Conservation (phyloP, 2,888 invertebrate species). For the Nemotelus nigrinus region DNA sequence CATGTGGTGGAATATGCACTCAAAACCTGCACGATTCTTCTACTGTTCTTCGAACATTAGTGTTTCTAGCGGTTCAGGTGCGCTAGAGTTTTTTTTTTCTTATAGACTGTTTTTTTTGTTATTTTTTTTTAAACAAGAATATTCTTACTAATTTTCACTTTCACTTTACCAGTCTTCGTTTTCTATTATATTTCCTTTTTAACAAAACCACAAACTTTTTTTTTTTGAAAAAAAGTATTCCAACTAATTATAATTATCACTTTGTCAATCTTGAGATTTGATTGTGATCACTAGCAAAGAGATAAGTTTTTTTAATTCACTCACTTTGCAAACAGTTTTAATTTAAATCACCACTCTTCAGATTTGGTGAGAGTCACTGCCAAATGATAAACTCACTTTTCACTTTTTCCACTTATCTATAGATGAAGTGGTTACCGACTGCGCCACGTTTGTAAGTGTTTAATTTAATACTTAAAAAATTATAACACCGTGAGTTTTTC, state of each 20-base stretch:
- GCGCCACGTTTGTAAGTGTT: constrained; percentile 17
- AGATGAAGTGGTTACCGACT: constrained; percentile 16
- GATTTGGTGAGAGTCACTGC: constrained; percentile 14
- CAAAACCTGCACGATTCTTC: too few species aligned
- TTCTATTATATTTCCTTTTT: background rate
- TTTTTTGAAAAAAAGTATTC: background rate
- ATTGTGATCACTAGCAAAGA: background rate
- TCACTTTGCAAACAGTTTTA: background rate
- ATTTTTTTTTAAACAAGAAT: too few species aligned
- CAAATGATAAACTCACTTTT: background rate
- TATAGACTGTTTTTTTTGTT: too few species aligned
- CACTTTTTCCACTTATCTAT: constrained; percentile 5
- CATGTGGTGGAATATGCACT: too few species aligned
- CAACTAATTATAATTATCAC: background rate
- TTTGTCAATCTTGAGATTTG: background rate
- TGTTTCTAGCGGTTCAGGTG: too few species aligned
- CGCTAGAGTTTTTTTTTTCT: too few species aligned
- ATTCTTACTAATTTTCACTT: too few species aligned
- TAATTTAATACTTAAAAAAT: background rate
- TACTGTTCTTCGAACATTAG: too few species aligned
- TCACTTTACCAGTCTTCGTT: too few species aligned
- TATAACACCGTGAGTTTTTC: background rate
- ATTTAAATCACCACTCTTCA: constrained; percentile 2
- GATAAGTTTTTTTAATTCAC: background rate
- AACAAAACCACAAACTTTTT: background rate